phyloP scores from a whole-genome alignment of 2,797 vertebrate species.

The Petrocephalus sullivani region DNA sequence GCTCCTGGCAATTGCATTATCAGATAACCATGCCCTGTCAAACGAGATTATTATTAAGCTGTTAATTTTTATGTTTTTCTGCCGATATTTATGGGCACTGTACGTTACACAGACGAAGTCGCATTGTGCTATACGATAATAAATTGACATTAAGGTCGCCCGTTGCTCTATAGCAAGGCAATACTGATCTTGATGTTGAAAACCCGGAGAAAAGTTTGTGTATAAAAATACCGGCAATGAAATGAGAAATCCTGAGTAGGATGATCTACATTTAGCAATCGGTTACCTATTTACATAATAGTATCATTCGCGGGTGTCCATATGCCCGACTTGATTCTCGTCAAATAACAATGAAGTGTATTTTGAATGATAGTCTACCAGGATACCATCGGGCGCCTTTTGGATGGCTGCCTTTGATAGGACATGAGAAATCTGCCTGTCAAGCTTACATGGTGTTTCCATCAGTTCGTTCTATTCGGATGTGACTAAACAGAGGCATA shows the following conservation, averaged over 20 bases:
- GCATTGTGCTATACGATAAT: not conserved
- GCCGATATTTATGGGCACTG: not conserved
- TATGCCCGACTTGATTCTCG: not conserved
- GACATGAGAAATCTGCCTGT: not conserved
- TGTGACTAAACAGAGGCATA: not conserved
- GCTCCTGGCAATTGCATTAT: not conserved
- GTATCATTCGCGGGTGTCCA: not conserved
- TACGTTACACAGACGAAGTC: not conserved
- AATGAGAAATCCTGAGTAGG: not conserved
- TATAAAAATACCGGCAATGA: not conserved
- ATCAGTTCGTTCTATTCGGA: not conserved
- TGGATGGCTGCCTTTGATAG: not conserved
- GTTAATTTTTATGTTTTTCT: not conserved
- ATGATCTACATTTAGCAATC: not conserved
- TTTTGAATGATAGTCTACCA: not conserved
- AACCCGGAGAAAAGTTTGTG: not conserved
- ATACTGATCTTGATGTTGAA: not conserved
- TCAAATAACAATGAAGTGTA: not conserved
- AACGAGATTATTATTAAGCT: not conserved
- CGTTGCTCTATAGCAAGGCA: not conserved
- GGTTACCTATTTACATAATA: not conserved
- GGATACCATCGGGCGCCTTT: not conserved
- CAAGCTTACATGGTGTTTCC: not conserved
- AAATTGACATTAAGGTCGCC: not conserved
- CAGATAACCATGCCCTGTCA: not conserved